These are phyloP conservation scores for Agrotis segetum DNA, from an alignment of 2,888 invertebrate genomes.

Conservation along the genomic window DNA sequence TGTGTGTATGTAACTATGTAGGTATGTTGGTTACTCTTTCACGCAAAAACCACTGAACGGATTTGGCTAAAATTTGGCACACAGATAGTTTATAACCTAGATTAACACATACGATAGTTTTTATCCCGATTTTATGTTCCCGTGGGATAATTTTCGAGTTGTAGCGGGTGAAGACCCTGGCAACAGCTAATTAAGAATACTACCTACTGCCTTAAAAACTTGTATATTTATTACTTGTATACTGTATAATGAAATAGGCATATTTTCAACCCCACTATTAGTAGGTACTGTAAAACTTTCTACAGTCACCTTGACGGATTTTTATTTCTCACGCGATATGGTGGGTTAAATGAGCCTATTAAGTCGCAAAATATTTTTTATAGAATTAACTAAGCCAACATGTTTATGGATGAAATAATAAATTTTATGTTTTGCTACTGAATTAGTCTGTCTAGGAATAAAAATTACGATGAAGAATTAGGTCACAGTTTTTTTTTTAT, in stretches of 20 bases:
- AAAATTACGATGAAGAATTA: conserved; percentile 16
- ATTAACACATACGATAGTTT: no score
- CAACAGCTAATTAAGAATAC: no score
- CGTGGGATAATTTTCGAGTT: no score
- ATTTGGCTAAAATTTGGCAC: no score
- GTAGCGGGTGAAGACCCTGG: no score
- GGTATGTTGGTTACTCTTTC: no score
- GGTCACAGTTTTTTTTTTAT: conserved; percentile 9
- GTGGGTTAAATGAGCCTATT: conserved; percentile 39
- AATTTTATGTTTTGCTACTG: conserved; percentile 3
- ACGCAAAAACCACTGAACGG: no score
- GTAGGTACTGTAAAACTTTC: conserved; percentile 38
- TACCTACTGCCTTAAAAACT: not conserved
- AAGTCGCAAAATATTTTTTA: conserved; percentile 49
- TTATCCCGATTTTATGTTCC: no score
- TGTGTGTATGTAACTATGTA: no score
- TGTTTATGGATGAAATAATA: conserved; percentile 40
- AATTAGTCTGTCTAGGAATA: conserved; percentile 13
- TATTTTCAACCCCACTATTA: conserved; percentile 47
- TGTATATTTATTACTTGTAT: conserved; percentile 8
- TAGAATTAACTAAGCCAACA: conserved; percentile 43
- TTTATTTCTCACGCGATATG: conserved; percentile 57
- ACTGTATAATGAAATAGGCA: conserved; percentile 27
- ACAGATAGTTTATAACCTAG: no score
- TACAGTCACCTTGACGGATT: conserved; percentile 54